Base-by-base conservation (phyloP, 2,888 invertebrate species). In the Zeuzera pyrina region DNA sequence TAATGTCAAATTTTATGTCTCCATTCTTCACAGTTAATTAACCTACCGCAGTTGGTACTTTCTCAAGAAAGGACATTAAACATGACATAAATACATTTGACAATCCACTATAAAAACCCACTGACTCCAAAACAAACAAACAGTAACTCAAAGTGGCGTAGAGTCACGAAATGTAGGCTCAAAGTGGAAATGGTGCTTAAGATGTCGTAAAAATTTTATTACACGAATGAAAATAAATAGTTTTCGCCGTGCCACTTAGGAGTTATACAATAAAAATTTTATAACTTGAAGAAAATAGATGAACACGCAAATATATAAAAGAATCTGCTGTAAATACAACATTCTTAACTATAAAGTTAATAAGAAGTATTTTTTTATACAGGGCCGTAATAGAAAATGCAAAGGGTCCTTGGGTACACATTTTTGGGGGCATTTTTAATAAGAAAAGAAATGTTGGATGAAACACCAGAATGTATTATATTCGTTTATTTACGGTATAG, bases 151-250 rank as follows among this genome's bases (percentile, higher is more conserved):
- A 42, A 49, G 42, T 43, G n/a, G n/a, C 8, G 47, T 42, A 43
- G 41, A 49, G 49, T 47, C 42, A 49, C 47, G 42, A 37, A 52
- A 44, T 47, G 39, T 22, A 33, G 39, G 45, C 57, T 52, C 53
- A 56, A 59, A 69, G 64, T 67, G 63, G 55, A 55, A 57, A 57
- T 60, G 65, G 63, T 70, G 64, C 78, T 81, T 77, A 76, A 78
- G 72, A 53, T 55, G 63, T 58, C 73, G 69, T 81, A 68, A 79
- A 79, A 49, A 25, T 59, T 74, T 77, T 69, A 79, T 61, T 56
- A 66, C 59, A 58, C 47, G 48, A 64, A 72, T 62, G 65, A 66
- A 73, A 78, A 78, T 76, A 78, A 78, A 79, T 78, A 76, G 68
- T 60, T 68, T 70, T 76, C 60, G 67, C 55, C 59, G 50, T 53